Base-by-base conservation (phyloP, 2,888 invertebrate species). In the Oxycera nigricornis region DNA sequence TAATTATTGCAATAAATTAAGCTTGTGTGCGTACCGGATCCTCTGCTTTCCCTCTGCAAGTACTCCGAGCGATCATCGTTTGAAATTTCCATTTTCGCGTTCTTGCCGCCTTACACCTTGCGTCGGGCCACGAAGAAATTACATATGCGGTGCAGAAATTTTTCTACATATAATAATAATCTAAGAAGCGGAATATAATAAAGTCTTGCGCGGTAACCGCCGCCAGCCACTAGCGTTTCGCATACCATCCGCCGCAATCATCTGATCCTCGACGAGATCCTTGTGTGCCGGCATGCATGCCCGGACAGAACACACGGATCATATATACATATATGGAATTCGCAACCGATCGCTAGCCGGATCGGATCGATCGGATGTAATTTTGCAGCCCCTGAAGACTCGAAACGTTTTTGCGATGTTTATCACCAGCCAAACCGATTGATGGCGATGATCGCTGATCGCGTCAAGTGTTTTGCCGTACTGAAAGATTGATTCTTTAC, bases 1-100 rank as follows among this genome's bases (percentile, higher is more conserved):
- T 76, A 76, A 76, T 76, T 76, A 76, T 73, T 73, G 76, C 73
- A 73, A 76, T 76, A 76, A 76, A 76, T 76, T 73, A 75, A 67
- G 67, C 70, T 76, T 72, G 75, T 76, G 73, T 72, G 65, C 76
- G 73, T 73, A 61, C 35, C 17, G 20, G 39, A n/a, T 59, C 62
- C 35, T 73, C 46, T 62, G 62, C 73, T 50, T 73, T 73, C 41
- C 59, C 59, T 59, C 14, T 70, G n/a, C 41, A 39, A 55, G 55
- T 55, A 11, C 22, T 1, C 9, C 11, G 30, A 11, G 30, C 52
- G 30, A 55, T 24, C 17, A 20, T 70, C 70, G 39, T 52, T 52
- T 70, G 28, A 31, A 22, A 55, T 52, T 52, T 70, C 35, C 52
- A 41, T 70, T 55, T 70, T 31, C 22, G 17, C 55, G 22, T 35